A percentile compares a stretch with the other conserved stretches of the same genome.
phyloP scores from a whole-genome alignment of 2,113 vertebrate species.

The Scolopax mira region DNA sequence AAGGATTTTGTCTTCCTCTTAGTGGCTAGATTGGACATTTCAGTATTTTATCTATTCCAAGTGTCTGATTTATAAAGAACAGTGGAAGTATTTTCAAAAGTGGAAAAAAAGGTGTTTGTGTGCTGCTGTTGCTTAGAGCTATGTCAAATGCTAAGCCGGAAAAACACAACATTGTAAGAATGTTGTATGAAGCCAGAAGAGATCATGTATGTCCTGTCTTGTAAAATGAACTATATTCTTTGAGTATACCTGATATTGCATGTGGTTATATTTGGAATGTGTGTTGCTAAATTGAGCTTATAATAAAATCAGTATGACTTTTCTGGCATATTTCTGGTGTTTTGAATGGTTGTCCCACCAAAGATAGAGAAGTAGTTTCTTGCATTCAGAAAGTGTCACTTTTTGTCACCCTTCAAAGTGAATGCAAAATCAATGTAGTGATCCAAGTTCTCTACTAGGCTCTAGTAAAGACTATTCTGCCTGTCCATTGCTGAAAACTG shows the following conservation, averaged over 20 bases:
- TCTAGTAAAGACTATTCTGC: not conserved
- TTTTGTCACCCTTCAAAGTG: not conserved
- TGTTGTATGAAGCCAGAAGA: not conserved
- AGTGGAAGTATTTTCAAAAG: not conserved
- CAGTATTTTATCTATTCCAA: not conserved
- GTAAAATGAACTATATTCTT: not conserved
- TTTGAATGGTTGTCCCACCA: not conserved
- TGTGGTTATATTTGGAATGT: not conserved
- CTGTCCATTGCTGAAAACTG: not conserved
- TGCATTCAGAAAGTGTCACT: not conserved
- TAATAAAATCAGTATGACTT: not conserved
- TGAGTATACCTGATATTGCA: not conserved
- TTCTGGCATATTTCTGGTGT: not conserved
- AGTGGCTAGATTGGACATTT: not conserved
- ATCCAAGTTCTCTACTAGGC: not conserved
- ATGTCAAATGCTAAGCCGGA: not conserved
- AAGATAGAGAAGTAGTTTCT: not conserved
- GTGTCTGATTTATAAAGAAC: not conserved
- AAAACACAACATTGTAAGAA: not conserved
- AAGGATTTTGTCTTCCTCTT: not conserved
- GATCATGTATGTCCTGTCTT: not conserved
- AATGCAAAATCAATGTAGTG: not conserved
- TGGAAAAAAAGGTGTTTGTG: not conserved
- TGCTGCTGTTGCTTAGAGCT: not conserved
- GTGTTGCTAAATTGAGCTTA: not conserved